Percentiles rank a stretch among this genome's conserved stretches.
These are phyloP conservation scores for Gymnocypris eckloni DNA, from an alignment of 2,797 vertebrate genomes.

Conservation along the genomic window DNA sequence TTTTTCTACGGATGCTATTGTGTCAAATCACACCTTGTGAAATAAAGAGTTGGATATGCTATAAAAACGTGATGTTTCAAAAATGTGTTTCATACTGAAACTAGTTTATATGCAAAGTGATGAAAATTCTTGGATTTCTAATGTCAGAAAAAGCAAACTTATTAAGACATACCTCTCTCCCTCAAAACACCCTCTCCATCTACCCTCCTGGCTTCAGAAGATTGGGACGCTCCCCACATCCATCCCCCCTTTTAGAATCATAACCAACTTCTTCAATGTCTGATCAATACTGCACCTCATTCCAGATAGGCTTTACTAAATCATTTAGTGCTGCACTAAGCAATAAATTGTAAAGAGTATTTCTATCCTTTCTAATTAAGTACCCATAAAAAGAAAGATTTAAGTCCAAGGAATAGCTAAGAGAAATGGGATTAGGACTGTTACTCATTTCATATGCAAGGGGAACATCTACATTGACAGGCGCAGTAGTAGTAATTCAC, in stretches of 20 bases:
- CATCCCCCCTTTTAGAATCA: neutral
- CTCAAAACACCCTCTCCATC: constrained; percentile 7
- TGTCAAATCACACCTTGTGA: neutral
- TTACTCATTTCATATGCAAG: neutral
- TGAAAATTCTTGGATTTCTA: no score
- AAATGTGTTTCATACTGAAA: neutral
- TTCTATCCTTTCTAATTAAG: neutral
- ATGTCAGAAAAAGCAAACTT: neutral
- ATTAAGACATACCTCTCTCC: neutral
- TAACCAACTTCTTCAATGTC: neutral
- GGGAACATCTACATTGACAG: neutral
- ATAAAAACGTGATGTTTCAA: neutral
- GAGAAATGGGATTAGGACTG: neutral
- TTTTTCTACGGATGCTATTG: neutral
- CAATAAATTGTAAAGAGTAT: neutral
- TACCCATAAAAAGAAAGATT: neutral
- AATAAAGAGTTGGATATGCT: neutral
- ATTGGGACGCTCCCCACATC: neutral
- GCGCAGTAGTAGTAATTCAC: neutral
- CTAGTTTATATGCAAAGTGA: neutral
- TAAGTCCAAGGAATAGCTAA: neutral
- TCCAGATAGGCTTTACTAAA: neutral
- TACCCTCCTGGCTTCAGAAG: neutral
- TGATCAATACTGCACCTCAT: neutral
- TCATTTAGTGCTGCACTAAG: neutral